phyloP scores from a whole-genome alignment of 1,140 invertebrate species.

The Hylaeus volcanicus region DNA sequence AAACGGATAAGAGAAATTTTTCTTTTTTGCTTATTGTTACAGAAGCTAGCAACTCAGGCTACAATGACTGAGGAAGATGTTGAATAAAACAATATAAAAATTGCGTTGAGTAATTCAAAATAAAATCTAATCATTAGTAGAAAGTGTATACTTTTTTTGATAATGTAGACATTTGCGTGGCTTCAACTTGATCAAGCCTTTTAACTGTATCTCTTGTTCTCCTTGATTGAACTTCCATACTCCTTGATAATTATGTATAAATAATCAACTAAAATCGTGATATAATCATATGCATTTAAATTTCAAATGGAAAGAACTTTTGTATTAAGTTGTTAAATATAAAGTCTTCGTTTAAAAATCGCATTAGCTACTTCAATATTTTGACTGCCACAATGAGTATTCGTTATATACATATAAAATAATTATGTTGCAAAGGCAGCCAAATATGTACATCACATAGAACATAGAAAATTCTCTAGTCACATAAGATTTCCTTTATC shows the following conservation, averaged over 20 bases:
- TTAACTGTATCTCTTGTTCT: slow-evolving; percentile 26
- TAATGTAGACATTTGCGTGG: slow-evolving; percentile 40
- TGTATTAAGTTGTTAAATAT: slow-evolving; percentile 30
- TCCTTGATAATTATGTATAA: slow-evolving; percentile 31
- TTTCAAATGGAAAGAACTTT: slow-evolving; percentile 23
- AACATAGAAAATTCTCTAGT: slow-evolving; percentile 18
- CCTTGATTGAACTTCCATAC: slow-evolving; percentile 48
- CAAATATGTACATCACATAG: not conserved
- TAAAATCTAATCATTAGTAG: slow-evolving; percentile 62
- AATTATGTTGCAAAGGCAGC: slow-evolving; percentile 3
- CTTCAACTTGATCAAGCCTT: slow-evolving; percentile 39
- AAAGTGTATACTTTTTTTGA: slow-evolving; percentile 59
- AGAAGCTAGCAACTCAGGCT: slow-evolving; percentile 72
- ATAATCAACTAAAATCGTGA: slow-evolving; percentile 11
- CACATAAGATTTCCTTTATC: slow-evolving; percentile 20
- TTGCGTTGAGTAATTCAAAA: slow-evolving; percentile 66
- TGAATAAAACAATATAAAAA: slow-evolving; percentile 70
- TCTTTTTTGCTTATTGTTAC: slow-evolving; percentile 62
- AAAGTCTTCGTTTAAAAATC: slow-evolving; percentile 10
- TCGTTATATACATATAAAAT: not conserved
- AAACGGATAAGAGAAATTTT: not conserved
- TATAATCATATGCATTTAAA: slow-evolving; percentile 33
- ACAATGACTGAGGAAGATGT: slow-evolving; percentile 78
- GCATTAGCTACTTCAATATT: not conserved
- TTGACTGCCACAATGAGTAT: slow-evolving; percentile 18